A percentile compares a stretch with the other conserved stretches of the same genome.
Conservation (phyloP, 37 sponge, comb jelly and placozoan species). For the Amphimedon queenslandica region DNA sequence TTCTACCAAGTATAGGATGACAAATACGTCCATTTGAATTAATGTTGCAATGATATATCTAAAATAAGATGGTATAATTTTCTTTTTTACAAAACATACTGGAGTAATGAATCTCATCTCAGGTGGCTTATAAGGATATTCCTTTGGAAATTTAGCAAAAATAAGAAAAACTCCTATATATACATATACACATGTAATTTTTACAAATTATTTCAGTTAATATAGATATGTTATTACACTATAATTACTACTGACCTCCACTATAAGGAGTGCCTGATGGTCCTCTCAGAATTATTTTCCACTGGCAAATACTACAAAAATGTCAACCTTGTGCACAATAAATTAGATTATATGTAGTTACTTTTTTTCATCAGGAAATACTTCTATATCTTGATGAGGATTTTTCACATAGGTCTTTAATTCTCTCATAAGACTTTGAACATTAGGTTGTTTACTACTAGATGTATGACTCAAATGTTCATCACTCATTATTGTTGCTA, state of each 20-base stretch:
- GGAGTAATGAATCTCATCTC: conserved; percentile 37
- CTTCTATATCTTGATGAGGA: conserved; percentile 19
- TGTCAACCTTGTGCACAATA: not conserved
- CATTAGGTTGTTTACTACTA: not conserved
- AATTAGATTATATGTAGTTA: too few relatives aligned
- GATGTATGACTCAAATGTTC: not conserved
- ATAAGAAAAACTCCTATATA: conserved; percentile 18
- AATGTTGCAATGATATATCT: conserved; percentile 45
- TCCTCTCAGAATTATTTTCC: conserved; percentile 26
- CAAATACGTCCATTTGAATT: conserved; percentile 28
- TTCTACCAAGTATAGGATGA: conserved; percentile 15
- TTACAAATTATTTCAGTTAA: too few relatives aligned
- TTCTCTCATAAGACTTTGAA: conserved; percentile 19
- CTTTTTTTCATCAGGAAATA: conserved; percentile 24
- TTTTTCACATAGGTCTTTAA: not conserved
- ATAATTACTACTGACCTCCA: conserved; percentile 5
- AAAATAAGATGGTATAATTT: too few relatives aligned
- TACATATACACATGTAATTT: not conserved
- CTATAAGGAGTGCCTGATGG: conserved; percentile 19
- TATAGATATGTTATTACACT: too few relatives aligned
- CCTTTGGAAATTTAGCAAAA: conserved; percentile 16
- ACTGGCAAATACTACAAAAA: conserved; percentile 7
- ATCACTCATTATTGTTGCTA: conserved; percentile 4
- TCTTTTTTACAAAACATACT: not conserved
- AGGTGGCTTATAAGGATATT: conserved; percentile 23